Evolutionary conservation across 2,113 vertebrate genomes (phyloP).

Genomic region (Lepisosteus oculatus): DNA sequence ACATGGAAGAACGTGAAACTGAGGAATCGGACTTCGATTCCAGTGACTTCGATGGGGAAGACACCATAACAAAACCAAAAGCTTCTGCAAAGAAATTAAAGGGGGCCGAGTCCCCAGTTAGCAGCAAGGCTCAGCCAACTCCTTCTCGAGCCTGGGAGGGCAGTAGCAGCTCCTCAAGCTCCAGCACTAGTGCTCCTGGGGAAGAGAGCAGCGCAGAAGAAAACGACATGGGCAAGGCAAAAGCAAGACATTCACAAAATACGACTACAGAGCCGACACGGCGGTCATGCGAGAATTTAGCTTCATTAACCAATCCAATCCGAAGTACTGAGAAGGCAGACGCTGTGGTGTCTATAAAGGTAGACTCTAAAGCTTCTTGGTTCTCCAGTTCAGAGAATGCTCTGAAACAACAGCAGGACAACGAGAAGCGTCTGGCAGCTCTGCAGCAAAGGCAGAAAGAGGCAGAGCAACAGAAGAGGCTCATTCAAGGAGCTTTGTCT

Average conservation of each 20-base stretch:
- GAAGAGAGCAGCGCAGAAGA: background rate
- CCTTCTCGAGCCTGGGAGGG: background rate
- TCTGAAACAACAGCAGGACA: constrained; percentile 72
- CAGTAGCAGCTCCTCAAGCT: constrained; percentile 6
- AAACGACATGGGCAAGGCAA: background rate
- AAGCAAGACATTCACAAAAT: background rate
- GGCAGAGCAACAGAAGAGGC: constrained; percentile 71
- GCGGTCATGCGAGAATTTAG: constrained; percentile 11
- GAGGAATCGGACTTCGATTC: background rate
- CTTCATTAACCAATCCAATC: background rate
- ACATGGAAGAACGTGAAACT: background rate
- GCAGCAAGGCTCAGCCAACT: background rate
- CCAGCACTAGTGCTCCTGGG: background rate
- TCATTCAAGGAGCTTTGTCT: constrained; percentile 82
- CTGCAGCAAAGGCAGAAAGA: constrained; percentile 74
- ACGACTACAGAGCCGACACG: background rate
- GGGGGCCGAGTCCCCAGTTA: background rate
- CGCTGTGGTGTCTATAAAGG: no score
- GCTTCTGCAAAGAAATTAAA: background rate
- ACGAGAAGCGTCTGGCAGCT: constrained; percentile 82
- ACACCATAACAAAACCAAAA: background rate
- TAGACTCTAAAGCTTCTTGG: background rate
- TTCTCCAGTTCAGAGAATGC: background rate
- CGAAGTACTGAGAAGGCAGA: background rate
- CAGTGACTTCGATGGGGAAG: constrained; percentile 12